Percentiles rank a stretch among this genome's conserved stretches.
Conservation (phyloP, 1,140 invertebrate genomes). For the Globodera rostochiensis region DNA sequence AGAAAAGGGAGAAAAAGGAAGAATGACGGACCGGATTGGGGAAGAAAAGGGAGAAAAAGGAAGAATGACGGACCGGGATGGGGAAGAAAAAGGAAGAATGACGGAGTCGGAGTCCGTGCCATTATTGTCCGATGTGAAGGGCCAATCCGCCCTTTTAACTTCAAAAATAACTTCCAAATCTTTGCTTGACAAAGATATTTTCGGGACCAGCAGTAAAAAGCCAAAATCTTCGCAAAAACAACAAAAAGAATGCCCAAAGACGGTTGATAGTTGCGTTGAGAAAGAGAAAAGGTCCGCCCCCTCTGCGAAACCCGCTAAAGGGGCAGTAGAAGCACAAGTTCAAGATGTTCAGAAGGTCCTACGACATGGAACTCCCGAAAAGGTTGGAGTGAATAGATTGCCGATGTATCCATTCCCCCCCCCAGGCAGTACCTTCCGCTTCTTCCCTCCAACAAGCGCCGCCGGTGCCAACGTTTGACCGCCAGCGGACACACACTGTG, state of each 20-base stretch:
- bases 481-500: constrained; percentile 58
- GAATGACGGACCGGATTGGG: too few relatives aligned
- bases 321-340: constrained; percentile 5
- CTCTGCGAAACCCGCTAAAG: neutral
- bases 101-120: neutral
- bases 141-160: neutral
- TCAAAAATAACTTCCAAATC: neutral
- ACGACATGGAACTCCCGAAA: neutral
- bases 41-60: too few relatives aligned
- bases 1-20: neutral
- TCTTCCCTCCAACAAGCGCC: neutral
- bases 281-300: neutral
- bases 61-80: too few relatives aligned
- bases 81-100: neutral
- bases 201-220: neutral
- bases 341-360: neutral
- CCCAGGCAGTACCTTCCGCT: neutral
- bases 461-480: constrained; percentile 44
- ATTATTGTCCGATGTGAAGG: neutral
- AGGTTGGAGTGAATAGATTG: neutral
- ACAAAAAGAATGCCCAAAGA: neutral
- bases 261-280: neutral
- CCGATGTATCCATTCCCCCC: neutral
- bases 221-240: neutral
- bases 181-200: neutral